Conservation (phyloP, 2,888 invertebrate genomes). For the Iphiclides podalirius region DNA sequence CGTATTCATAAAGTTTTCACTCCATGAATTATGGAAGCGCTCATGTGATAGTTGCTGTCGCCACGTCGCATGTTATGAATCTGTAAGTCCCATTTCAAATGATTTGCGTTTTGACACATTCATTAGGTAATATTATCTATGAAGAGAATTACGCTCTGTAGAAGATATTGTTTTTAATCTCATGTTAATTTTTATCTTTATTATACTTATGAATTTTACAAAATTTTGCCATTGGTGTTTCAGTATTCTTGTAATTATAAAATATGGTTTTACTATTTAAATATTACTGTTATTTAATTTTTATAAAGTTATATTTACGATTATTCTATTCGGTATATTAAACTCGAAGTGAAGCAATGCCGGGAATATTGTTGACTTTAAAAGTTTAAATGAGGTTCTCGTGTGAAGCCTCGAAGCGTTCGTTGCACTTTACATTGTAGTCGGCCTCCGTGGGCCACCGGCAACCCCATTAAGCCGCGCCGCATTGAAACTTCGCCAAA, state of each 20-base stretch:
- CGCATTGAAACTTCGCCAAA: constrained; percentile 13
- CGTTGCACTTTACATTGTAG: neutral
- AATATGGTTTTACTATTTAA: too few species aligned
- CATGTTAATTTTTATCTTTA: too few species aligned
- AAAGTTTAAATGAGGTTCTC: constrained; percentile 7
- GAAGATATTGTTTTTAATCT: too few species aligned
- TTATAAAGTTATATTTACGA: too few species aligned
- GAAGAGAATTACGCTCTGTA: too few species aligned
- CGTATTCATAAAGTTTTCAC: constrained; percentile 16
- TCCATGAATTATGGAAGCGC: constrained; percentile 21
- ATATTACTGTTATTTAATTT: too few species aligned
- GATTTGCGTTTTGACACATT: too few species aligned
- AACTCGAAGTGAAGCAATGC: neutral
- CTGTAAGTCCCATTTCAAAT: neutral
- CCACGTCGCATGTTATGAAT: constrained; percentile 19
- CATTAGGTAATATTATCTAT: neutral
- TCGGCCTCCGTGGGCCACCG: neutral
- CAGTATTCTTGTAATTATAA: too few species aligned
- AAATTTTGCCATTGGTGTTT: too few species aligned
- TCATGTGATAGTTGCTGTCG: constrained; percentile 7
- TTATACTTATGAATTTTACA: too few species aligned
- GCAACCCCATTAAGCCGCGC: constrained; percentile 5
- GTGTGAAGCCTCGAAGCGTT: constrained; percentile 1
- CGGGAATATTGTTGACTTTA: neutral
- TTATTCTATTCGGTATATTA: neutral